These are phyloP conservation scores for Athetis lepigone DNA, from an alignment of 2,888 invertebrate genomes.

Conservation along the genomic window DNA sequence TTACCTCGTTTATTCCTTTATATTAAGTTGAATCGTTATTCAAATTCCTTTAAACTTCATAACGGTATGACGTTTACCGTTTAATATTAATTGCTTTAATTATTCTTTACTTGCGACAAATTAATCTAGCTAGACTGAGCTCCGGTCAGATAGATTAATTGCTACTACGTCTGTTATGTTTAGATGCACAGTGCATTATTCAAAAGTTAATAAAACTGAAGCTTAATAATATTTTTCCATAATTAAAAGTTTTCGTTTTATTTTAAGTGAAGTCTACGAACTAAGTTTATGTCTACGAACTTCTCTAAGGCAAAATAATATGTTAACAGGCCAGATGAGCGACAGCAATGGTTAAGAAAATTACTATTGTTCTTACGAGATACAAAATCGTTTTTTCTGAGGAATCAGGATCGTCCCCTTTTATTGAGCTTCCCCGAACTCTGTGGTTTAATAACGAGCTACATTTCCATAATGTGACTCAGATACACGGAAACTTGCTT, in stretches of 20 bases:
- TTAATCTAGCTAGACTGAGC: conserved; percentile 11
- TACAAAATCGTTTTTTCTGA: no score
- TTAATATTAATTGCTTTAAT: no score
- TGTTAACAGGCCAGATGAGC: no score
- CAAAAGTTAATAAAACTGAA: background rate
- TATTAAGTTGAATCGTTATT: conserved; percentile 3
- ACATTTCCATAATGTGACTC: background rate
- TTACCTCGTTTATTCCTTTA: background rate
- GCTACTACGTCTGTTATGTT: background rate
- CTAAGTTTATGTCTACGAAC: no score
- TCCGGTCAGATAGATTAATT: conserved; percentile 6
- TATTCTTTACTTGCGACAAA: conserved; percentile 8
- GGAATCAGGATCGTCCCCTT: no score
- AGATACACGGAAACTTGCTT: background rate
- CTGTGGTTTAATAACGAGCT: background rate
- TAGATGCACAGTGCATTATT: background rate
- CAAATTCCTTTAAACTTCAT: background rate
- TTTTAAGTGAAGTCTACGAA: no score
- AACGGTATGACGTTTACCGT: background rate
- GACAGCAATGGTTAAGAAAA: no score
- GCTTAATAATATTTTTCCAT: background rate
- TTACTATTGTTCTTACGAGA: no score
- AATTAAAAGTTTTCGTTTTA: no score
- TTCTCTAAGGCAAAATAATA: no score
- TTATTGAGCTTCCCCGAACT: background rate